A percentile compares a stretch with the other conserved stretches of the same genome.
Evolutionary conservation across 2,113 vertebrate genomes (phyloP).

Genomic region (Pongo abelii): DNA sequence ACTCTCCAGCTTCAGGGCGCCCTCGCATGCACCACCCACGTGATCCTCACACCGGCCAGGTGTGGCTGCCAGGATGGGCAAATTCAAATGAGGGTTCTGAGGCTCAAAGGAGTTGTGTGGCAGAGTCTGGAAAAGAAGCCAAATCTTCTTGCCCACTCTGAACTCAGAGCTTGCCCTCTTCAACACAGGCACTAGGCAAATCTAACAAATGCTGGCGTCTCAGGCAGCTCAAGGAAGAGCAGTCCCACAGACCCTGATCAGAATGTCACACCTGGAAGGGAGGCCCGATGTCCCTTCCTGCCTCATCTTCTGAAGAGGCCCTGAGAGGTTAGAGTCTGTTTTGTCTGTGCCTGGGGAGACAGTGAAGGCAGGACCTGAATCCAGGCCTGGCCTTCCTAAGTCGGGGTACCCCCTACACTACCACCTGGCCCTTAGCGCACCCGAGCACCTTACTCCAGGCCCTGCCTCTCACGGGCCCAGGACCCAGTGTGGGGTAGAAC

Average conservation of each 20-base stretch:
- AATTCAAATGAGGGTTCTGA: background rate
- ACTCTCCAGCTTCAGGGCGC: background rate
- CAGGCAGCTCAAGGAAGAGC: background rate
- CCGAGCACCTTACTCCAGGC: background rate
- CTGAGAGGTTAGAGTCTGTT: background rate
- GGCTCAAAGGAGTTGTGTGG: background rate
- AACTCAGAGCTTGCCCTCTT: background rate
- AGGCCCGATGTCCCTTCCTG: rapidly evolving
- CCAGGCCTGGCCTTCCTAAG: background rate
- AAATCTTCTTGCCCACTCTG: background rate
- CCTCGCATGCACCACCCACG: rapidly evolving
- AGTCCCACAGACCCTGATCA: background rate
- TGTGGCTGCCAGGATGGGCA: background rate
- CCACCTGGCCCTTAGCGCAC: background rate
- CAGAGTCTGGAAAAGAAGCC: background rate
- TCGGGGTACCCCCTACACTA: background rate
- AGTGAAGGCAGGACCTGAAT: background rate
- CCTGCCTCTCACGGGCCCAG: background rate
- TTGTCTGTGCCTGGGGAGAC: background rate
- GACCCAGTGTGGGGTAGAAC: background rate
- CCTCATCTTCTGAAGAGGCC: background rate
- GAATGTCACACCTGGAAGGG: background rate
- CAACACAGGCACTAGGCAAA: background rate
- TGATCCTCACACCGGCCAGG: background rate
- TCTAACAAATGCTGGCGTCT: background rate